Percentiles rank a stretch among this genome's conserved stretches.
These are phyloP conservation scores for Alectoris magna DNA, from an alignment of 2,797 vertebrate species.

Conservation along the genomic window DNA sequence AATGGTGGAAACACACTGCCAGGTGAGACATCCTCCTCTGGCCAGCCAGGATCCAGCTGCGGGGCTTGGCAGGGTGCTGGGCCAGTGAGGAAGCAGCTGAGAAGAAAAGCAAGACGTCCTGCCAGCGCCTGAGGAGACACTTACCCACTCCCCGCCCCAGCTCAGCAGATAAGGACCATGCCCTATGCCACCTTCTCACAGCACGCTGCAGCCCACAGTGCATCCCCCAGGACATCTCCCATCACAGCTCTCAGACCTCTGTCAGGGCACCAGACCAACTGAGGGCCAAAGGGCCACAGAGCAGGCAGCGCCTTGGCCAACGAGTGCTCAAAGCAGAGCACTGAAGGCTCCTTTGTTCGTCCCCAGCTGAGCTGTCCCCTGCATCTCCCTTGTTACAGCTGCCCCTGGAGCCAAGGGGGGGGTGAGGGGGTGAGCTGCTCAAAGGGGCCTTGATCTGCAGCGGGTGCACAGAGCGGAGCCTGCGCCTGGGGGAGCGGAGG, in stretches of 20 bases:
- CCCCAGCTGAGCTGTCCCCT: conserved; percentile 63
- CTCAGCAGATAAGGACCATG: not conserved
- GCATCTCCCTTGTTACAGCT: conserved; percentile 63
- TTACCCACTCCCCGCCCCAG: not conserved
- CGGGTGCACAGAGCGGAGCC: not conserved
- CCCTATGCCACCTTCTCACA: not conserved
- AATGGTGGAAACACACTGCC: not conserved
- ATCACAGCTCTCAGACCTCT: not conserved
- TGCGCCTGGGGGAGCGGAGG: not conserved
- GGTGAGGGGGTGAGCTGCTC: not conserved
- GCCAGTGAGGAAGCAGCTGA: not conserved
- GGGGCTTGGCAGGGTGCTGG: not conserved
- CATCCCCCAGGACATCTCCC: not conserved
- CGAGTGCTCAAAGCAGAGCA: not conserved
- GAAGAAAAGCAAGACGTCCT: not conserved
- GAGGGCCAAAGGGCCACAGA: not conserved
- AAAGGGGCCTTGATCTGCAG: conserved; percentile 55
- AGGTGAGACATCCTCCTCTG: not conserved
- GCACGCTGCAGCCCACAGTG: not conserved
- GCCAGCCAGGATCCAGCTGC: not conserved
- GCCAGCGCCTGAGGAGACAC: not conserved
- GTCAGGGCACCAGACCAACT: not conserved
- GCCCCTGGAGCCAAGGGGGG: not conserved
- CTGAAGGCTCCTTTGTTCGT: conserved; percentile 69
- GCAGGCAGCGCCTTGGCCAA: not conserved